phyloP scores from a whole-genome alignment of 2,113 vertebrate genomes.

The Phyllostomus hastatus region DNA sequence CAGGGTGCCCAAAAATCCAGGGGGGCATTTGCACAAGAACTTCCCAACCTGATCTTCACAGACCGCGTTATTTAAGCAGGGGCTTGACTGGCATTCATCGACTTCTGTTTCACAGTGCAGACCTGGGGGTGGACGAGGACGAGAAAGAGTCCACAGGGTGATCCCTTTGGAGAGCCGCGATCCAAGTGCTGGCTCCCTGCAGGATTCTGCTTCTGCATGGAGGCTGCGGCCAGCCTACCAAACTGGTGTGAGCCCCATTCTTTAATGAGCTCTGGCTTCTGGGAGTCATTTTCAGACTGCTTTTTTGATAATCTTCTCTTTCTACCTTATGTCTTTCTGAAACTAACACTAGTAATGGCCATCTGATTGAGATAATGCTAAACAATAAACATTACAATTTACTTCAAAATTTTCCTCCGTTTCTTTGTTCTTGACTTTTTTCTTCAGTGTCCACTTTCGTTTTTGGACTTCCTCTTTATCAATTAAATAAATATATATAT shows the following conservation, averaged over 20 bases:
- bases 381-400: not conserved
- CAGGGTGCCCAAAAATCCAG: constrained; percentile 88
- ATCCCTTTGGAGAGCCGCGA: not conserved
- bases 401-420: not conserved
- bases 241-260: not conserved
- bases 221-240: not conserved
- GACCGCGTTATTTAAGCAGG: constrained; percentile 90
- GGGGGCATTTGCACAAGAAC: constrained; percentile 89
- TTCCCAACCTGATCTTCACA: constrained; percentile 90
- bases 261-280: not conserved
- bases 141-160: constrained; percentile 27
- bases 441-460: not conserved
- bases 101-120: constrained; percentile 90
- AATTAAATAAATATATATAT: not conserved
- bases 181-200: too few species aligned
- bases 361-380: not conserved
- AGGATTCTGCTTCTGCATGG: not conserved
- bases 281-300: not conserved
- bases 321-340: not conserved
- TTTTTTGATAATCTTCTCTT: not conserved
- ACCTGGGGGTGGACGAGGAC: constrained; percentile 71
- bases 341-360: not conserved
- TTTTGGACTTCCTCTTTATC: not conserved
- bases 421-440: not conserved
- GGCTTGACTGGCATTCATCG: constrained; percentile 92